Evolutionary conservation across 2,797 vertebrate species (phyloP).

Genomic region (Leuciscus waleckii): DNA sequence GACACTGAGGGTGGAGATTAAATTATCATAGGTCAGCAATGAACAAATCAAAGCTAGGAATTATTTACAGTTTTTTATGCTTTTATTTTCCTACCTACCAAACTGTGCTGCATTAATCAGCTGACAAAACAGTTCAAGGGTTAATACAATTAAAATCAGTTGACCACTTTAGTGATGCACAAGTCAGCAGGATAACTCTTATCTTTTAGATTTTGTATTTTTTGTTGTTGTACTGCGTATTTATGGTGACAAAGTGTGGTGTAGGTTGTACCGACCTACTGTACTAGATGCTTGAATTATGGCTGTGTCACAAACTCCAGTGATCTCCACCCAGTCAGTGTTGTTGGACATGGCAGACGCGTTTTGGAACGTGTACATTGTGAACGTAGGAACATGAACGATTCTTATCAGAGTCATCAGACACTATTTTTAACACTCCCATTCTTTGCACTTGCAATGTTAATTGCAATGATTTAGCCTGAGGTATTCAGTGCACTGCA

Average conservation of each 20-base stretch:
- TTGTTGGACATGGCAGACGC: neutral
- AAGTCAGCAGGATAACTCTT: neutral
- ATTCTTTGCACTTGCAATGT: slow-evolving; percentile 26
- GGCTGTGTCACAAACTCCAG: neutral
- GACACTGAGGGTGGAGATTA: neutral
- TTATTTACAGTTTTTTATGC: neutral
- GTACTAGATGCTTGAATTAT: neutral
- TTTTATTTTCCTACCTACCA: neutral
- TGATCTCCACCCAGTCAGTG: neutral
- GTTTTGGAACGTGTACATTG: slow-evolving; percentile 3
- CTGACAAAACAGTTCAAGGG: neutral
- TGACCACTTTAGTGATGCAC: neutral
- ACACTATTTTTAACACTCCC: slow-evolving; percentile 44
- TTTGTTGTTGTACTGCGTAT: neutral
- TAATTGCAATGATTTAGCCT: slow-evolving; percentile 28
- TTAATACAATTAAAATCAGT: neutral
- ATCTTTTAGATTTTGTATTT: neutral
- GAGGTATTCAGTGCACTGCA: slow-evolving; percentile 17
- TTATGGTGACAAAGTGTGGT: neutral
- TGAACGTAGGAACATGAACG: slow-evolving; percentile 3
- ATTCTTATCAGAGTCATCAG: slow-evolving; percentile 37
- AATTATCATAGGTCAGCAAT: neutral
- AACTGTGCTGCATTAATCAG: neutral
- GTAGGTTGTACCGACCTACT: neutral
- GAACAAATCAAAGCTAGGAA: neutral